Conservation (phyloP, 2,797 vertebrate genomes). For the Cryptoprocta ferox region DNA sequence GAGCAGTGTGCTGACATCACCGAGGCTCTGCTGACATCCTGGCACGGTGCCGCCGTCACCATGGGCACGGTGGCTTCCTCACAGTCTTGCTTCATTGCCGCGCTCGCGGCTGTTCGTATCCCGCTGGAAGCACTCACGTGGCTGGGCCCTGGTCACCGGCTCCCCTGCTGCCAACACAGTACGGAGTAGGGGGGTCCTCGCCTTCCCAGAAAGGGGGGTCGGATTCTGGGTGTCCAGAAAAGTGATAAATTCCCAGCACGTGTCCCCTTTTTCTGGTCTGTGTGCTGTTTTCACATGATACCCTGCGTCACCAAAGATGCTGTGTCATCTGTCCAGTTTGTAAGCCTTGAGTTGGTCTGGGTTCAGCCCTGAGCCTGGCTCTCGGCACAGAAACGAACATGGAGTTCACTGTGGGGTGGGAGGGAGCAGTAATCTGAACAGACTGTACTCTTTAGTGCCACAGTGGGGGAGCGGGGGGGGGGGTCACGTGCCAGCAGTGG, state of each 20-base stretch:
- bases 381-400: not conserved
- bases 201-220: not conserved
- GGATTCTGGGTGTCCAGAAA: not conserved
- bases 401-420: no score
- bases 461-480: not conserved
- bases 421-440: not conserved
- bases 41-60: no score
- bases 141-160: not conserved
- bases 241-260: not conserved
- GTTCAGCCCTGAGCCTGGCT: not conserved
- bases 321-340: not conserved
- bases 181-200: not conserved
- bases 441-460: not conserved
- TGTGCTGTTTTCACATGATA: not conserved
- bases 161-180: not conserved
- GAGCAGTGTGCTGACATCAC: accelerated
- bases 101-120: not conserved
- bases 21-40: not conserved
- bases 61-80: not conserved
- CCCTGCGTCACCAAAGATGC: not conserved
- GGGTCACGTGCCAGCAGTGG: no score
- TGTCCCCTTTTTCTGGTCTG: not conserved
- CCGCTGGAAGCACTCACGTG: not conserved
- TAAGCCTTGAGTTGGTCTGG: not conserved
- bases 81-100: no score